Percentiles rank a stretch among this genome's conserved stretches.
Evolutionary conservation across 2,113 vertebrate genomes (phyloP).

Genomic region (Nanorana parkeri): DNA sequence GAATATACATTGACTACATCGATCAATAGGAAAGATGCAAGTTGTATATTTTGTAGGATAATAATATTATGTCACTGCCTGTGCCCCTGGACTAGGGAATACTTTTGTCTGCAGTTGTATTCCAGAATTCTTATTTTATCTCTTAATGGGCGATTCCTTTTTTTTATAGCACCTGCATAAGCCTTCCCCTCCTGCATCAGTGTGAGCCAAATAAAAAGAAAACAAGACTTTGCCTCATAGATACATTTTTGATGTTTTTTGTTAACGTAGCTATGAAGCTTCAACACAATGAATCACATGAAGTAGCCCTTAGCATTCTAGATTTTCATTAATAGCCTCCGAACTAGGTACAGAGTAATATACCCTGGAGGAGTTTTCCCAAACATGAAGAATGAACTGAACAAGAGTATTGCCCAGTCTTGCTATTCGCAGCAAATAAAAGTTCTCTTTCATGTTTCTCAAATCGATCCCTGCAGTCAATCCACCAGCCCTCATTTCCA

Average conservation of each 20-base stretch:
- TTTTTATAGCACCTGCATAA: neutral
- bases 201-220: neutral
- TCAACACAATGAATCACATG: neutral
- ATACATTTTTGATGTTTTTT: slow-evolving; percentile 16
- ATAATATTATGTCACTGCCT: neutral
- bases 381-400: slow-evolving; percentile 35
- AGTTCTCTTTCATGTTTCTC: slow-evolving; percentile 7
- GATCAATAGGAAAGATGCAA: neutral
- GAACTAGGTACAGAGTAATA: slow-evolving; percentile 4
- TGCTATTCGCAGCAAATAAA: slow-evolving; percentile 18
- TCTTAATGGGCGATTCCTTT: neutral
- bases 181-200: neutral
- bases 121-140: neutral
- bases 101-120: neutral
- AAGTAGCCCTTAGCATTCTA: slow-evolving; percentile 13
- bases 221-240: slow-evolving; percentile 1
- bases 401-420: neutral
- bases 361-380: slow-evolving; percentile 19
- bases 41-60: neutral
- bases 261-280: slow-evolving; percentile 16
- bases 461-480: slow-evolving; percentile 16
- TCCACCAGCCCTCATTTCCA: slow-evolving; percentile 26
- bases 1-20: no score
- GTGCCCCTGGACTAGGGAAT: neutral
- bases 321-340: slow-evolving; percentile 30